phyloP scores from a whole-genome alignment of 2,113 vertebrate genomes.

The Strix aluco region DNA sequence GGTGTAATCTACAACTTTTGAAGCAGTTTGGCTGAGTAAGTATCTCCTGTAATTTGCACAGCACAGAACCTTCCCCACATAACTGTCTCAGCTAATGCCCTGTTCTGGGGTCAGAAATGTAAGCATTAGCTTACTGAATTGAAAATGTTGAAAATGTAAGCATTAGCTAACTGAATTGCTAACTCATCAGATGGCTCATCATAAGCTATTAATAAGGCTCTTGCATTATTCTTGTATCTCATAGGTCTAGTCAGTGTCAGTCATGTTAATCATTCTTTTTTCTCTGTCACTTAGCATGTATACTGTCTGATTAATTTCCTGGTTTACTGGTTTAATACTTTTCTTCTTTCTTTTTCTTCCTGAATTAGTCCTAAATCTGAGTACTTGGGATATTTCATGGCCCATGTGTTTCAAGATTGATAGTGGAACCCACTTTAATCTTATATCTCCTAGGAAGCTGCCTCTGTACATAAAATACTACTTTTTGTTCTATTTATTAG shows the following conservation, averaged over 20 bases:
- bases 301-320: neutral
- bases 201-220: neutral
- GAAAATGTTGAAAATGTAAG: neutral
- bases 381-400: neutral
- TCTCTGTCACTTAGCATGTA: neutral
- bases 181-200: neutral
- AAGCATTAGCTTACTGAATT: neutral
- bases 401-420: neutral
- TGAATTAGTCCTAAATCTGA: neutral
- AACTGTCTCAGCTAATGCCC: neutral
- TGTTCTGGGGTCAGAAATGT: neutral
- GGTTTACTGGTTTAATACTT: neutral
- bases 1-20: neutral
- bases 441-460: neutral
- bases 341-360: neutral
- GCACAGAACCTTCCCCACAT: neutral
- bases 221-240: neutral
- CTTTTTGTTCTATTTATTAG: conserved; percentile 1
- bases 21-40: neutral
- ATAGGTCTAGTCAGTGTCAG: neutral
- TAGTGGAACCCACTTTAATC: neutral
- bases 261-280: neutral
- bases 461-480: neutral
- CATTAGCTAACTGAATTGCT: neutral
- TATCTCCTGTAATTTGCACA: neutral